These are phyloP conservation scores for Zosterops borbonicus DNA, from an alignment of 2,113 vertebrate species.

Conservation along the genomic window DNA sequence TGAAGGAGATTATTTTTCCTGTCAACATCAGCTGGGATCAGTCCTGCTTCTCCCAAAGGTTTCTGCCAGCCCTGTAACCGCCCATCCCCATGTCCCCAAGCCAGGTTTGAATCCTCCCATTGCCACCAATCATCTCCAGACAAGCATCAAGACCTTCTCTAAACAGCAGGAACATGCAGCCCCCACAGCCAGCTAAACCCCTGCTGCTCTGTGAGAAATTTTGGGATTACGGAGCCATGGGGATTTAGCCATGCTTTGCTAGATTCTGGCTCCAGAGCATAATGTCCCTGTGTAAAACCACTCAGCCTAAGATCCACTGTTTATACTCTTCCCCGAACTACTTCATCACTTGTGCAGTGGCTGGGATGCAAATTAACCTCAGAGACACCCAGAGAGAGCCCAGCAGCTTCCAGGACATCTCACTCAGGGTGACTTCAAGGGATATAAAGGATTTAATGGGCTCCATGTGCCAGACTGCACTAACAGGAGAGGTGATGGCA, in stretches of 20 bases:
- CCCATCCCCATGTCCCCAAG: background rate
- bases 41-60: background rate
- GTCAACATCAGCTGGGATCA: background rate
- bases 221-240: background rate
- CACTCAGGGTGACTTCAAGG: accelerated
- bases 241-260: background rate
- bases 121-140: background rate
- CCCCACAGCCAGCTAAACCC: background rate
- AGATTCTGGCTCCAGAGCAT: background rate
- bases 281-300: background rate
- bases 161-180: background rate
- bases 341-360: background rate
- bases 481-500: background rate
- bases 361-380: constrained; percentile 3
- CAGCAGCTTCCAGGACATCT: background rate
- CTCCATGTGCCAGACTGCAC: accelerated
- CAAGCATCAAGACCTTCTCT: background rate
- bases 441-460: background rate
- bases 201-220: background rate
- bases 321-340: background rate
- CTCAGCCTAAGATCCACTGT: background rate
- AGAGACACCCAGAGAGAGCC: background rate
- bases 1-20: background rate
- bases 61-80: background rate
- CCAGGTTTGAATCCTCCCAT: background rate